Conservation (phyloP, 2,113 vertebrate genomes). For the Ammodramus savannarum region DNA sequence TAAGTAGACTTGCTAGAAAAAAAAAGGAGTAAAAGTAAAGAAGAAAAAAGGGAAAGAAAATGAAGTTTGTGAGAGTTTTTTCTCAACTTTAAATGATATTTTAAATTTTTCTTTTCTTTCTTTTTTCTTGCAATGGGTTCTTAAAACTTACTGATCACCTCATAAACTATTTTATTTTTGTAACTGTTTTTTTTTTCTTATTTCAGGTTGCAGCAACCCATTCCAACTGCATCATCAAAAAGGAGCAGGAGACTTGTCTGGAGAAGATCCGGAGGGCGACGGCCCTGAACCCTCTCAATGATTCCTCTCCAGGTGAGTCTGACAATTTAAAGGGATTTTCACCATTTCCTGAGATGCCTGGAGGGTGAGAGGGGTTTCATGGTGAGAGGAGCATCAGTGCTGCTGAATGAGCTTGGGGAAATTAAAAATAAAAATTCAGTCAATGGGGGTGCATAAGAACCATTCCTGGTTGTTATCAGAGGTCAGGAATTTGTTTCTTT, state of each 20-base stretch:
- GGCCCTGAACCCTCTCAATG: constrained; percentile 66
- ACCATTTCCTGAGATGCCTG: neutral
- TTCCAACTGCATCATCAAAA: constrained; percentile 78
- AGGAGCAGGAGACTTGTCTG: constrained; percentile 76
- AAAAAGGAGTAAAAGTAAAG: neutral
- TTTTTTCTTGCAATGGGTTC: neutral
- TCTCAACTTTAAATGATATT: neutral
- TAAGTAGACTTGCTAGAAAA: neutral
- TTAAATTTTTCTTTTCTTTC: neutral
- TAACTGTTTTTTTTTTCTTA: neutral
- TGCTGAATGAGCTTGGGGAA: neutral
- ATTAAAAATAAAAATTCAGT: neutral
- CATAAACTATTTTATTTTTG: neutral
- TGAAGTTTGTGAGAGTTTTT: rapidly evolving
- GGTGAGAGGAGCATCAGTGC: neutral
- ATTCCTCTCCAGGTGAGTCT: constrained; percentile 69
- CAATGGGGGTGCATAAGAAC: neutral
- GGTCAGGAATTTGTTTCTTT: neutral
- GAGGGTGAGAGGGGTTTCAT: neutral
- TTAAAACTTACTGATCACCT: neutral
- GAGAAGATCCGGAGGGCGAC: constrained; percentile 72
- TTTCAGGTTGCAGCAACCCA: constrained; percentile 67
- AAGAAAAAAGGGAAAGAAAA: rapidly evolving
- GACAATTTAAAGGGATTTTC: neutral
- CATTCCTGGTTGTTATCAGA: neutral